These are phyloP conservation scores for Molossus alvarezi DNA, from an alignment of 2,797 vertebrate genomes.

Conservation along the genomic window DNA sequence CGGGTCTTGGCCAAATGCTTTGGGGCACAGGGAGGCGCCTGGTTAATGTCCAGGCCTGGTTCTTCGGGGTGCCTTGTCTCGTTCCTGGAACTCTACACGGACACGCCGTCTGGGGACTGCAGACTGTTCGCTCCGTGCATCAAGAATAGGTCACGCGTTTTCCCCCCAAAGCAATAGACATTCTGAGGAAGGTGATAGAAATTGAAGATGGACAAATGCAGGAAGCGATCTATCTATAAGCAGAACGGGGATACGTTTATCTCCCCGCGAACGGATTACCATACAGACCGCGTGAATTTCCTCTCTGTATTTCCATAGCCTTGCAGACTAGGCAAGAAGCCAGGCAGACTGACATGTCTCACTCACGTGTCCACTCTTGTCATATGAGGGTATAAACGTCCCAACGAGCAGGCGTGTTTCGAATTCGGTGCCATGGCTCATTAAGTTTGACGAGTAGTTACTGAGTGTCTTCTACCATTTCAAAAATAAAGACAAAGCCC, in stretches of 20 bases:
- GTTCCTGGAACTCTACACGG: accelerated
- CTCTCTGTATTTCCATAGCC: not conserved
- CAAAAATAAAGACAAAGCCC: too few relatives aligned
- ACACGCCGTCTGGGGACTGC: accelerated
- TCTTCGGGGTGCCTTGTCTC: accelerated
- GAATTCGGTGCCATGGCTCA: too few relatives aligned
- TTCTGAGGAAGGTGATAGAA: not conserved
- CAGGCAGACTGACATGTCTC: accelerated
- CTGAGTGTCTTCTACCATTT: accelerated
- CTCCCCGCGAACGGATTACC: not conserved
- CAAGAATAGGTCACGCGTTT: accelerated
- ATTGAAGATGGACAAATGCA: not conserved
- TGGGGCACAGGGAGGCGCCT: accelerated
- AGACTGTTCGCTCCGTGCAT: not conserved
- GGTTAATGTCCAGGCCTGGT: not conserved
- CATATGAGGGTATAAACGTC: too few relatives aligned
- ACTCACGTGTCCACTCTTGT: too few relatives aligned
- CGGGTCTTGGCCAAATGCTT: accelerated
- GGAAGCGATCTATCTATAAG: accelerated
- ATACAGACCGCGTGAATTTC: too few relatives aligned
- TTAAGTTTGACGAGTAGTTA: too few relatives aligned
- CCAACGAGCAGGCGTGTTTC: too few relatives aligned
- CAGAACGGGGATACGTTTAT: accelerated
- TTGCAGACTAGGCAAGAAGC: not conserved
- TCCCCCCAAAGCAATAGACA: not conserved